Evolutionary conservation across 2,797 vertebrate genomes (phyloP), one percentile per base, ranked within the genome.

Genomic region (Craterocephalus amniculus): DNA sequence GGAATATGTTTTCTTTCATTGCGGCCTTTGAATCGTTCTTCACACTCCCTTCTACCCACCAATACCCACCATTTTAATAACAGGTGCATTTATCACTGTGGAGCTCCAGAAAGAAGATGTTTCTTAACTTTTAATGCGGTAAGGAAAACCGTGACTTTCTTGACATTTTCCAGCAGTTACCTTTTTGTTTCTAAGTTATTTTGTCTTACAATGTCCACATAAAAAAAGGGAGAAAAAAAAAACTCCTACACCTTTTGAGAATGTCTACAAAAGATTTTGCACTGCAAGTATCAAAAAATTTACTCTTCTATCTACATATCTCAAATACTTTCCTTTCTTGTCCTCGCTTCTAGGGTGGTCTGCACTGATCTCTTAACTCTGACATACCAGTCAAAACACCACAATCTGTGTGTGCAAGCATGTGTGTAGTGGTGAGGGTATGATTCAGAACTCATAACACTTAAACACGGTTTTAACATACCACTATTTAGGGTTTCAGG

Each of bases 321-420:
- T 61, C 0, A 78, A 80, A 74, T 76, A 70, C 60, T 67, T 72
- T 63, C 72, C 73, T 72, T 64, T 63, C 65, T 63, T 74, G 49
- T 58, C 34, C 67, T 67, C 69, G 76, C 86, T 83, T 78, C 89
- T 74, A 66, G 88, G 91, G 91, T 91, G 91, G 91, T 91, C 91
- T 70, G 60, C 26, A 2, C 81, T 90, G 85, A 89, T 90, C 87
- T 90, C 87, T 87, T 89, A 88, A 86, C 85, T 88, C 87, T 89
- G 87, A 89, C 88, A 86, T 56, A 73, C 79, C 73, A 85, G 91
- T 92, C 89, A 92, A 89, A 92, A 90, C 87, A 92, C 60, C 20
- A 9, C 70, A 58, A 80, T 86, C 78, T 86, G 80, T 82, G 70
- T 73, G 83, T 67, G 84, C 58, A 36, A 67, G 86, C 63, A 22